Conservation (phyloP, 2,888 invertebrate species). For the Antheraea yamamai region DNA sequence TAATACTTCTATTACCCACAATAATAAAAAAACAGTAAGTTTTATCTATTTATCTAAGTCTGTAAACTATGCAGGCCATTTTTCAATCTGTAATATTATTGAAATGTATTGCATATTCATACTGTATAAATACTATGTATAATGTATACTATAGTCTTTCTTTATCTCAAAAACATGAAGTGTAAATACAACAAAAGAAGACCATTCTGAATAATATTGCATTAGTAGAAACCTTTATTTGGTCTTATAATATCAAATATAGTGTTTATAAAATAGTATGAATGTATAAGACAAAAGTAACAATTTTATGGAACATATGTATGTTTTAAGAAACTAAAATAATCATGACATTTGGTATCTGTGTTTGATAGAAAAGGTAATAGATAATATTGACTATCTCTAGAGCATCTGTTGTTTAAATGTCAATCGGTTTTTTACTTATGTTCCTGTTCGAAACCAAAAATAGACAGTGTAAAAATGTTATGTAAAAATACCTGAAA, state of each 20-base stretch:
- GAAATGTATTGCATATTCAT: too few relatives aligned
- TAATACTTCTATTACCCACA: not conserved
- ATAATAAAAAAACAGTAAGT: not conserved
- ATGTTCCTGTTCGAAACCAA: constrained; percentile 59
- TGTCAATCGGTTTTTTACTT: constrained; percentile 3
- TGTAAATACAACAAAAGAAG: not conserved
- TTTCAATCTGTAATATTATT: not conserved
- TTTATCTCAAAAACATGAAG: not conserved
- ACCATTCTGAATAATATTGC: not conserved
- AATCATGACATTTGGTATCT: not conserved
- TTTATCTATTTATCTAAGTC: not conserved
- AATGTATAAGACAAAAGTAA: not conserved
- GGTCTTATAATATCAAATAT: not conserved
- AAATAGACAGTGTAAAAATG: constrained; percentile 45
- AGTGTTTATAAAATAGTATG: not conserved
- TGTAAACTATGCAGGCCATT: not conserved
- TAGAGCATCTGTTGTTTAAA: not conserved
- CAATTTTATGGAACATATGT: not conserved
- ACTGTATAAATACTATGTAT: not conserved
- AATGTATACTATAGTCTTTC: not conserved
- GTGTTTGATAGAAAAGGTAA: not conserved
- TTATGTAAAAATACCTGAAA: constrained; percentile 37
- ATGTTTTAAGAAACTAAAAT: not conserved
- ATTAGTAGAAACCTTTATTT: not conserved
- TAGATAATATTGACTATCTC: not conserved